Conservation (phyloP, 1,140 invertebrate genomes). For the Macrobrachium rosenbergii region DNA sequence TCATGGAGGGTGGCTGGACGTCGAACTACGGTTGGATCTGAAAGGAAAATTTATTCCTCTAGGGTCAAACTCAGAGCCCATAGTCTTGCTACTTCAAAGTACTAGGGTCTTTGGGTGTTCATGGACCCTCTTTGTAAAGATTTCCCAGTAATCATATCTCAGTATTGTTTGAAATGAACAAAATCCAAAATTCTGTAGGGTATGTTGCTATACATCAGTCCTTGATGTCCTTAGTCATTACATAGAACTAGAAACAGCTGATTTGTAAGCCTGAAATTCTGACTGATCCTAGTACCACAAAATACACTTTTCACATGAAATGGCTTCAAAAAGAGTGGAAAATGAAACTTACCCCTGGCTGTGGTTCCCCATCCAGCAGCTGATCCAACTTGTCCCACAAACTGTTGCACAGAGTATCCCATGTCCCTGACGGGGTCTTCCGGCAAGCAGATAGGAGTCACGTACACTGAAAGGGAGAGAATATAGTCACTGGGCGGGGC, state of each 20-base stretch:
- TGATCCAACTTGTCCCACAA: constrained; percentile 13
- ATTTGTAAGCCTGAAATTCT: neutral
- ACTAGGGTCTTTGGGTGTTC: too few species aligned
- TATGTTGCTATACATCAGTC: too few species aligned
- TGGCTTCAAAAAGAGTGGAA: too few species aligned
- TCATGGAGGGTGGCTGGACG: constrained; percentile 24
- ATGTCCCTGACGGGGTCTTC: constrained; percentile 17
- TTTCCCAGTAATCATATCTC: too few species aligned
- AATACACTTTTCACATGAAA: too few species aligned
- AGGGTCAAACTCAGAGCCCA: neutral
- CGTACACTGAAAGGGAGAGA: neutral
- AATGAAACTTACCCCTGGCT: constrained; percentile 17
- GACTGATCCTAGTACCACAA: neutral
- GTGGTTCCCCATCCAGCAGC: constrained; percentile 49
- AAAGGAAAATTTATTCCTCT: neutral
- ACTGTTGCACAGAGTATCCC: constrained; percentile 42
- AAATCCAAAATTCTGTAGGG: too few species aligned
- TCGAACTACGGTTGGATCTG: neutral
- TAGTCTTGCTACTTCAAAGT: neutral
- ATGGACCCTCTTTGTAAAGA: too few species aligned
- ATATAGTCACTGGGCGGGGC: too few species aligned
- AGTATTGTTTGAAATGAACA: too few species aligned
- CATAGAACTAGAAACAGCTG: too few species aligned
- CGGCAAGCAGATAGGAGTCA: constrained; percentile 33
- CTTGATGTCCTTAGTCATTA: too few species aligned